Percentiles rank a stretch among this genome's conserved stretches.
Conservation (phyloP, 2,888 invertebrate genomes). For the Lobophora halterata region DNA sequence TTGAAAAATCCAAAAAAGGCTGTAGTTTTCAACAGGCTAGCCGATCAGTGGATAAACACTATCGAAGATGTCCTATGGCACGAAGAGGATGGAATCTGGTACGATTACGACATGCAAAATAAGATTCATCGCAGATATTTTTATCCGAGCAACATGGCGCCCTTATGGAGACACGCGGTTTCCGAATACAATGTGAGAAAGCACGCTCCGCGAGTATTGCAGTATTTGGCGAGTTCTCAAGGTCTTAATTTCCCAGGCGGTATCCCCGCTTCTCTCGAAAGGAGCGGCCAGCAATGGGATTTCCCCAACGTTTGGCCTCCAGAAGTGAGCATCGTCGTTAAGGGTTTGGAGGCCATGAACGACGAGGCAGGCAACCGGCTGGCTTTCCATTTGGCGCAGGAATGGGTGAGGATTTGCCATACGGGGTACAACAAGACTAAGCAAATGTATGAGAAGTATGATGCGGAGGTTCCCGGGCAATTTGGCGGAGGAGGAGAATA, state of each 20-base stretch:
- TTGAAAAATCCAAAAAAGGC: slow-evolving; percentile 72
- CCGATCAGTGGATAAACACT: slow-evolving; percentile 79
- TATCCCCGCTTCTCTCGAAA: slow-evolving; percentile 83
- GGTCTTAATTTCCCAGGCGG: slow-evolving; percentile 83
- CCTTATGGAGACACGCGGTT: slow-evolving; percentile 85
- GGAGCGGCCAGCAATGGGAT: slow-evolving; percentile 89
- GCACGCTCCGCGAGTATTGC: slow-evolving; percentile 73
- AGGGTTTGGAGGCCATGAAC: slow-evolving; percentile 82
- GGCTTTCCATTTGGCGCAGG: slow-evolving; percentile 83
- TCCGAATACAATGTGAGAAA: slow-evolving; percentile 48
- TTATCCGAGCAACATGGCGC: slow-evolving; percentile 86
- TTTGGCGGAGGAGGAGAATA: slow-evolving; percentile 91
- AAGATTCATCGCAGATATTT: slow-evolving; percentile 82
- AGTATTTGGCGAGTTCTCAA: slow-evolving; percentile 73
- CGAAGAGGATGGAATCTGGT: slow-evolving; percentile 88
- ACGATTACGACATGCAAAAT: slow-evolving; percentile 85
- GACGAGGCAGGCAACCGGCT: slow-evolving; percentile 76
- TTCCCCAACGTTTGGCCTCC: slow-evolving; percentile 94
- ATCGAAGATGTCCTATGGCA: slow-evolving; percentile 89
- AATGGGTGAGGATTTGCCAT: slow-evolving; percentile 85
- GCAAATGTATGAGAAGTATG: slow-evolving; percentile 88
- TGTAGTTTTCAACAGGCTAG: slow-evolving; percentile 72
- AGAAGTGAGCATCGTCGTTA: slow-evolving; percentile 86
- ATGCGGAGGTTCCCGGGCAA: slow-evolving; percentile 82
- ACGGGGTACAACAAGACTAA: slow-evolving; percentile 80